A percentile compares a stretch with the other conserved stretches of the same genome.
phyloP scores from a whole-genome alignment of 2,113 vertebrate genomes.

The Syngnathus typhle region DNA sequence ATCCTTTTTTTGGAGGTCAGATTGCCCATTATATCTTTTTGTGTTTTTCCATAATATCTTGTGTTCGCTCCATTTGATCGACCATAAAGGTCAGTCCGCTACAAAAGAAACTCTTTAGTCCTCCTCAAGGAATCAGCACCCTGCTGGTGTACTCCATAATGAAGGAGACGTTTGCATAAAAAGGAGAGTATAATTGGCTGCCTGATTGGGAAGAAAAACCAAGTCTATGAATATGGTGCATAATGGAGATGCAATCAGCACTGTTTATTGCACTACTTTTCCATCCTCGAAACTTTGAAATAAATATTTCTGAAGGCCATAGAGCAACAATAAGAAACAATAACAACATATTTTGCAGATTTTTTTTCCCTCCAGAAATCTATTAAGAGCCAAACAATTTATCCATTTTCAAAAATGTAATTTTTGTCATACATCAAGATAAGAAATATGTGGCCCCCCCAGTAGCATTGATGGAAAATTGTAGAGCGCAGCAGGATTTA shows the following conservation, averaged over 20 bases:
- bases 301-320: background rate
- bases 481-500: too few species aligned
- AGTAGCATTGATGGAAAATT: too few species aligned
- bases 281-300: background rate
- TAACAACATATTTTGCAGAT: background rate
- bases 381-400: too few species aligned
- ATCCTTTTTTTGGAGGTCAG: background rate
- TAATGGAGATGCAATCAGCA: background rate
- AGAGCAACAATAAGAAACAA: background rate
- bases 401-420: too few species aligned
- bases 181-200: slow-evolving; percentile 16
- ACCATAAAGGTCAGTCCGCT: slow-evolving; percentile 4
- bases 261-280: background rate
- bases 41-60: background rate
- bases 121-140: slow-evolving; percentile 16
- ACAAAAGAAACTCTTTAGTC: slow-evolving; percentile 1
- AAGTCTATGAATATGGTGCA: background rate
- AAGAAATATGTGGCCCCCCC: too few species aligned
- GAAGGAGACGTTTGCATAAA: slow-evolving; percentile 30
- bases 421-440: too few species aligned
- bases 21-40: background rate
- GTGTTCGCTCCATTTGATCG: background rate
- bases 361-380: background rate
- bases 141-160: slow-evolving; percentile 21
- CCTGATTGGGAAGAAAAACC: slow-evolving; percentile 9